phyloP scores from a whole-genome alignment of 1,140 invertebrate genomes.

The Microplitis mediator region DNA sequence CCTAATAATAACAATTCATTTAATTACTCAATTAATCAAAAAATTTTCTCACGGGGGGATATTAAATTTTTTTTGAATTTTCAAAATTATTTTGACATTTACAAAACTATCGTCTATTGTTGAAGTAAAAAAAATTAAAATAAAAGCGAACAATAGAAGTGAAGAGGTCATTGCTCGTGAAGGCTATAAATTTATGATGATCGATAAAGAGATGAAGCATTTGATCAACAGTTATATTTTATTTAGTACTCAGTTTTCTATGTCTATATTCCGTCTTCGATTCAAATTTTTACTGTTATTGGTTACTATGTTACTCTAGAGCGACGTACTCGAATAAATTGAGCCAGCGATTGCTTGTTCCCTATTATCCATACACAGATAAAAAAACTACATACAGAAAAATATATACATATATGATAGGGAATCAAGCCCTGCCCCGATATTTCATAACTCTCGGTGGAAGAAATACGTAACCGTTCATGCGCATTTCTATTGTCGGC shows the following conservation, averaged over 20 bases:
- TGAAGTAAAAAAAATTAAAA: background rate
- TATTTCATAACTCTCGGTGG: constrained; percentile 46
- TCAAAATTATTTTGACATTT: too few relatives aligned
- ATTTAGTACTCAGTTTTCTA: background rate
- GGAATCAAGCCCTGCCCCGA: constrained; percentile 27
- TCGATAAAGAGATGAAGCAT: constrained; percentile 19
- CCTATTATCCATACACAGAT: background rate
- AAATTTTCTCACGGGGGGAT: too few relatives aligned
- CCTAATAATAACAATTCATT: background rate
- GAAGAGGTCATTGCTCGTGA: constrained; percentile 4
- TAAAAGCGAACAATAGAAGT: background rate
- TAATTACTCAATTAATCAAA: background rate
- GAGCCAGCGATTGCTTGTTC: constrained; percentile 4
- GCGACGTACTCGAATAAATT: background rate
- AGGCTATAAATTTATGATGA: constrained; percentile 2
- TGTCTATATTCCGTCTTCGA: too few relatives aligned
- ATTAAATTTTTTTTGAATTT: too few relatives aligned
- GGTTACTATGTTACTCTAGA: background rate
- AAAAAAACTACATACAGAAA: background rate
- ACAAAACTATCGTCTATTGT: too few relatives aligned
- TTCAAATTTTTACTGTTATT: too few relatives aligned
- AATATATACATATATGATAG: background rate
- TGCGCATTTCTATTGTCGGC: constrained; percentile 50
- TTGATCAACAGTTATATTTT: constrained; percentile 9
- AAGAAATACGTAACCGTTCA: constrained; percentile 50